Conservation (phyloP, 2,888 invertebrate genomes). For the Empis livida region DNA sequence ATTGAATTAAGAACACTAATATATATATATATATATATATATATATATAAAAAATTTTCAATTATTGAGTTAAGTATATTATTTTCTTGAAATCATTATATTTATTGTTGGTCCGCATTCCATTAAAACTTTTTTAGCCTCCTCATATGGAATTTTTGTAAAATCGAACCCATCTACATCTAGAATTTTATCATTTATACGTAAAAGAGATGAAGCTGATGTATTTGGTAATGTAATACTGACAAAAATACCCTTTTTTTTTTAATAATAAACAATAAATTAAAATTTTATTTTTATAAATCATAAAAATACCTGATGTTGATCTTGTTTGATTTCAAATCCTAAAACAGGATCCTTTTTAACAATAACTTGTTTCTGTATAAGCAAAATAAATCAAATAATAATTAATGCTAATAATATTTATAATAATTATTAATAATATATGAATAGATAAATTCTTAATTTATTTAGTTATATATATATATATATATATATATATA, state of each 20-base stretch:
- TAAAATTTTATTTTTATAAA: not conserved
- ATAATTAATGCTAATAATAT: no score
- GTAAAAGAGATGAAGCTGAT: slow-evolving; percentile 22
- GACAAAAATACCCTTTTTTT: slow-evolving; percentile 28
- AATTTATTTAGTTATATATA: no score
- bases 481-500: no score
- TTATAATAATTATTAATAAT: no score
- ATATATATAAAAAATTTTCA: no score
- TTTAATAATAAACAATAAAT: not conserved
- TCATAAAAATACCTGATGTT: slow-evolving; percentile 28
- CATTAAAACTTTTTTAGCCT: slow-evolving; percentile 26
- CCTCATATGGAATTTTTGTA: slow-evolving; percentile 25
- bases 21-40: no score
- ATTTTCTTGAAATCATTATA: slow-evolving; percentile 33
- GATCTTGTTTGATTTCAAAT: slow-evolving; percentile 25
- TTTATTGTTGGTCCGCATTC: slow-evolving; percentile 26
- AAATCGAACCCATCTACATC: slow-evolving; percentile 33
- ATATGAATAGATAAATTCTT: no score
- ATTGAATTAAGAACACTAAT: no score
- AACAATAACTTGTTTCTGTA: slow-evolving; percentile 29
- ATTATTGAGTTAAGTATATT: slow-evolving; percentile 9
- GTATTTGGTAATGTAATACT: slow-evolving; percentile 24
- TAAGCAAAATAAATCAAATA: not conserved
- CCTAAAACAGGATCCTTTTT: slow-evolving; percentile 26
- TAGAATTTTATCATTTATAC: slow-evolving; percentile 27